Base-by-base conservation (phyloP, 2,888 invertebrate genomes). In the Harpalus rubripes region DNA sequence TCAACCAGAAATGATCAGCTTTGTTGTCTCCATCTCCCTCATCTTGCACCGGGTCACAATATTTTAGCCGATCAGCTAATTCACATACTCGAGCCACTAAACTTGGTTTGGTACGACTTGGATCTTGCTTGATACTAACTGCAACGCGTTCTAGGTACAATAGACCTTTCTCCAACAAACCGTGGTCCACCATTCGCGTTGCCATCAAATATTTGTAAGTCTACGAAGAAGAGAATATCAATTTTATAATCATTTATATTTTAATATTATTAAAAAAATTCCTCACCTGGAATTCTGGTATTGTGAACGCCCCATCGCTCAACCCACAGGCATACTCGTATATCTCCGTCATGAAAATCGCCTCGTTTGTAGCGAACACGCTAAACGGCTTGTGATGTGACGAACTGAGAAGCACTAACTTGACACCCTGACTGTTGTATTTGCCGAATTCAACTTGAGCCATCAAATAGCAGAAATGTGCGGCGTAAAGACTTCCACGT, bases 391-490 rank as follows among this genome's bases (percentile, higher is more conserved):
- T 91, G 85, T 93, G 93, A 86, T 96, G 94, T 88, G 95, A 95
- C 6, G 96, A 94, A 85, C 98, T 96, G 86, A 98, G 93, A 72
- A 98, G 93, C 80, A 97, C 94, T 86, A 98, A 92, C 88, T 97
- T 97, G 1, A 93, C 92, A 15, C 90, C 90, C 2, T 90, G 93
- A 89, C 90, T 90, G 87, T 90, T 92, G 87, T 92, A 92, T 6
- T 90, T 88, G 6, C 92, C 92, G 89, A 95, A 91, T 88, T 90
- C 91, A 86, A 94, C 93, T 88, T 96, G 95, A 0, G 96, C 98
- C 92, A 98, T 95, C 88, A 99, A 92, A 92, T 98, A 99, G 91
- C 98, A 99, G 91, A 99, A 98, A 91, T 99, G 99, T 26, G 98
- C 97, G 1, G 97, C 98, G 92, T 96, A 95, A 83, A 96, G 92